phyloP scores from a whole-genome alignment of 2,888 invertebrate genomes.

The Pyrrhosoma nymphula region DNA sequence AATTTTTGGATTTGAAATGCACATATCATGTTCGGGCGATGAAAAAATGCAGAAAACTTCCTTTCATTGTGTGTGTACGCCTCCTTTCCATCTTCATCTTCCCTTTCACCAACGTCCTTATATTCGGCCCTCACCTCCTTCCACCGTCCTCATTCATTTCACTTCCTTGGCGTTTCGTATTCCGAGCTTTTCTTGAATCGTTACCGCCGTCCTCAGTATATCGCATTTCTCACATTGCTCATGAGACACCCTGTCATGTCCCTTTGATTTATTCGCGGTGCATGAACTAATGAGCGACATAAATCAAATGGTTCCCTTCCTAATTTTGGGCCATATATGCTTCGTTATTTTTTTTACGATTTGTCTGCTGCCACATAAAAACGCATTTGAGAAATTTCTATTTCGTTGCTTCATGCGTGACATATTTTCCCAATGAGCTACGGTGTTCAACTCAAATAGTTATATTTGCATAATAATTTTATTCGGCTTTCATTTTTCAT shows the following conservation, averaged over 20 bases:
- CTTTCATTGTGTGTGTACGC: no score
- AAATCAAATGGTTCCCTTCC: neutral
- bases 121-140: neutral
- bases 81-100: no score
- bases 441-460: no score
- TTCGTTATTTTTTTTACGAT: neutral
- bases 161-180: neutral
- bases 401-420: no score
- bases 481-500: no score
- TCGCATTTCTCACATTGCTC: neutral
- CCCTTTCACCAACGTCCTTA: neutral
- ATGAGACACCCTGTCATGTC: neutral
- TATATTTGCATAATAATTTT: no score
- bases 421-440: no score
- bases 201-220: neutral
- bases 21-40: no score
- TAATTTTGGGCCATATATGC: neutral
- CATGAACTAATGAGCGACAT: neutral
- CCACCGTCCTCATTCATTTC: neutral
- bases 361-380: no score
- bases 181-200: neutral
- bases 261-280: neutral
- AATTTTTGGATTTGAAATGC: no score
- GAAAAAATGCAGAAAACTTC: no score
- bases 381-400: no score